Evolutionary conservation across 2,797 vertebrate genomes (phyloP).

Genomic region (Acrocephalus scirpaceus): DNA sequence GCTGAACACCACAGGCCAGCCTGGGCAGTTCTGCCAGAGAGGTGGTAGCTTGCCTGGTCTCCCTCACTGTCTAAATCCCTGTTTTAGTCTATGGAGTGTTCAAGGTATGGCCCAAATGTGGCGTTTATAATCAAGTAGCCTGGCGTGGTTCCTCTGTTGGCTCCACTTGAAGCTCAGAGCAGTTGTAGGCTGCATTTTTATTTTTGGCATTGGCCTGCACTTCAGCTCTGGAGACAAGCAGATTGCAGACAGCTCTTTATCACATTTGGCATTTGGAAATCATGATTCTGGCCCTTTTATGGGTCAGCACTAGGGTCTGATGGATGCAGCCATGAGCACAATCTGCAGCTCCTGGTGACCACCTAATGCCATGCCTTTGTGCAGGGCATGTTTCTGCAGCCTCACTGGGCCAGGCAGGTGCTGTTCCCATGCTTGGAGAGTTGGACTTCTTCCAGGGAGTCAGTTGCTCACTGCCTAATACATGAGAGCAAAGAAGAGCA

Average conservation of each 20-base stretch:
- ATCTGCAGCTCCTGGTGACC: background rate
- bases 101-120: background rate
- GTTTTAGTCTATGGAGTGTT: background rate
- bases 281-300: background rate
- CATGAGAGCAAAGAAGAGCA: background rate
- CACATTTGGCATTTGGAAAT: background rate
- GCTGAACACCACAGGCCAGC: background rate
- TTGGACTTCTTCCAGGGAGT: conserved; percentile 25
- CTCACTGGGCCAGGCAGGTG: background rate
- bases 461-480: conserved; percentile 25
- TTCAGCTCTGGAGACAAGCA: background rate
- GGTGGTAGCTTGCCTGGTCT: background rate
- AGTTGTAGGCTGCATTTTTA: background rate
- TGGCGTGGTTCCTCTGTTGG: background rate
- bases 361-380: background rate
- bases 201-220: background rate
- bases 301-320: background rate
- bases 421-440: conserved; percentile 11
- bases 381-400: background rate
- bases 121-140: background rate
- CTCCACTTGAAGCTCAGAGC: background rate
- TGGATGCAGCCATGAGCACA: background rate
- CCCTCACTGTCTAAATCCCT: background rate
- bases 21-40: background rate
- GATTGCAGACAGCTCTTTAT: background rate